Percentiles rank a stretch among this genome's conserved stretches.
Evolutionary conservation across 2,888 invertebrate species (phyloP).

Genomic region (Lydus trimaculatus): DNA sequence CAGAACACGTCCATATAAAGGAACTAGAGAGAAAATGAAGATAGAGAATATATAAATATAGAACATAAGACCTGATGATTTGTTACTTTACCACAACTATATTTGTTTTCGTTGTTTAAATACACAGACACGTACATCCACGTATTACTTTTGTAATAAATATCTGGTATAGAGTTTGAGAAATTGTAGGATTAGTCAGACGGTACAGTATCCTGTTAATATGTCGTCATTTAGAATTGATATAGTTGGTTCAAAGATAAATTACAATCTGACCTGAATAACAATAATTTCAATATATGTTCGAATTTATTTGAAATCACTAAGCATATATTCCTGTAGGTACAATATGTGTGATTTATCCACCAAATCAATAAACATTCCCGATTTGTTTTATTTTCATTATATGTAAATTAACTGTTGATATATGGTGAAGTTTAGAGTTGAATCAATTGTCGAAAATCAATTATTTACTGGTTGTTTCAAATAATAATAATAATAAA

Average conservation of each 20-base stretch:
- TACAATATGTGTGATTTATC: not conserved
- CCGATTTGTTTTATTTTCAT: not conserved
- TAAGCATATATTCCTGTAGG: not conserved
- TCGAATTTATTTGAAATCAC: not conserved
- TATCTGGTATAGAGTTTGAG: not conserved
- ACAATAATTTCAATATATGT: not conserved
- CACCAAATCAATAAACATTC: not conserved
- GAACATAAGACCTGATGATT: not conserved
- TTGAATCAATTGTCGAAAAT: not conserved
- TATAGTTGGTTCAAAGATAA: not conserved
- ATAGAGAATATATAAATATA: not conserved
- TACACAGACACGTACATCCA: no score
- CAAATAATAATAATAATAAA: not conserved
- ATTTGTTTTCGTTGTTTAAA: not conserved
- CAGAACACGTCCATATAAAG: not conserved
- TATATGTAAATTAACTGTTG: not conserved
- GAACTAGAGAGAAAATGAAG: not conserved
- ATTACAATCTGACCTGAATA: not conserved
- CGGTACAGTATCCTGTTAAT: not conserved
- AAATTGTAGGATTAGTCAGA: not conserved
- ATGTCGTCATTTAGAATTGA: not conserved
- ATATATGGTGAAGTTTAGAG: not conserved
- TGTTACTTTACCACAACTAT: not conserved
- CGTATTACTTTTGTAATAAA: not conserved
- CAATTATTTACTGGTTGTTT: not conserved